A percentile compares a stretch with the other conserved stretches of the same genome.
Evolutionary conservation across 2,888 invertebrate genomes (phyloP).

Genomic region (Drosophila suboccidentalis): DNA sequence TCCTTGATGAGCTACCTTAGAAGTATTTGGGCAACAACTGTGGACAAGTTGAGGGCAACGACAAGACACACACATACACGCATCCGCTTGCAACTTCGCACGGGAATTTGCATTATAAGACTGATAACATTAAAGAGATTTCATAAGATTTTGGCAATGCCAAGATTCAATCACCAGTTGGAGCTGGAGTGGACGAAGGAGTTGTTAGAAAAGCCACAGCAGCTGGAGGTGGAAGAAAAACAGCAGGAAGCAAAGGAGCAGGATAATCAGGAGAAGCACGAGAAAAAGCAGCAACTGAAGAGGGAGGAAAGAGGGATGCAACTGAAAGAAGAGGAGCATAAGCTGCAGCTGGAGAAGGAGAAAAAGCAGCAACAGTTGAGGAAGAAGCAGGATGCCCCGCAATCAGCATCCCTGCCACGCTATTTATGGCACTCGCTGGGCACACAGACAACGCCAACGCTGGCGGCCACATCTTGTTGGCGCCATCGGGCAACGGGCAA

Average conservation of each 20-base stretch:
- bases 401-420: constrained; percentile 32
- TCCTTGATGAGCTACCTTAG: constrained; percentile 70
- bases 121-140: constrained; percentile 84
- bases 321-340: constrained; percentile 3
- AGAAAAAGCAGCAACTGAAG: constrained; percentile 31
- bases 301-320: constrained; percentile 11
- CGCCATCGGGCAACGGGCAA: constrained; percentile 35
- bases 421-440: constrained; percentile 51
- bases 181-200: too few relatives aligned
- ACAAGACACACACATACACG: constrained; percentile 8
- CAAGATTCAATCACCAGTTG: constrained; percentile 50
- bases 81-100: constrained; percentile 41
- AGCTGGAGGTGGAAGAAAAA: constrained; percentile 13
- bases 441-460: not conserved
- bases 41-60: constrained; percentile 16
- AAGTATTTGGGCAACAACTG: constrained; percentile 60
- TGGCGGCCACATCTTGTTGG: constrained; percentile 38
- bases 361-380: constrained; percentile 17
- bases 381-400: constrained; percentile 18
- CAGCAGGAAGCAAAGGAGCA: not conserved
- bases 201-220: too few relatives aligned
- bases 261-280: constrained; percentile 17
- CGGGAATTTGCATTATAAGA: constrained; percentile 85
- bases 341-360: constrained; percentile 1
- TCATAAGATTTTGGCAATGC: constrained; percentile 75